Conservation (phyloP, 2,888 invertebrate species). For the Pristionchus exspectatus region DNA sequence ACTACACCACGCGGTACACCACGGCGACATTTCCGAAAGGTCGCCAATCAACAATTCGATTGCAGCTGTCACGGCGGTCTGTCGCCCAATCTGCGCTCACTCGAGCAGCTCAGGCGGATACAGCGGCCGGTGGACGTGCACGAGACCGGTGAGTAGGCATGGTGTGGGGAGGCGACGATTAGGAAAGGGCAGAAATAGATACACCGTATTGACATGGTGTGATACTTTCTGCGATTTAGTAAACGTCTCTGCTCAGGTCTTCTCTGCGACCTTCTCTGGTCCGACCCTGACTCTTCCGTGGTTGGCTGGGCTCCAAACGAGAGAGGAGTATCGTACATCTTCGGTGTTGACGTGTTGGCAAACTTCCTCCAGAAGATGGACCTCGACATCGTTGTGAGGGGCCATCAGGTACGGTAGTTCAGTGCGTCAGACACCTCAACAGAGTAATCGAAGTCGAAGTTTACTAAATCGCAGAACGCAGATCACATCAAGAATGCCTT, state of each 20-base stretch:
- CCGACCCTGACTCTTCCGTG: constrained; percentile 74
- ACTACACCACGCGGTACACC: not conserved
- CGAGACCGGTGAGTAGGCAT: constrained; percentile 67
- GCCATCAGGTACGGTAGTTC: constrained; percentile 70
- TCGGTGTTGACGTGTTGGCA: constrained; percentile 75
- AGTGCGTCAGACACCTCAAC: not conserved
- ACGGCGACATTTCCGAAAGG: not conserved
- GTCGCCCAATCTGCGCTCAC: constrained; percentile 73
- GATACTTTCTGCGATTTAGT: not conserved
- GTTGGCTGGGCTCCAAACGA: constrained; percentile 77
- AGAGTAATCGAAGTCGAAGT: not conserved
- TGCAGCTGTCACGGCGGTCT: constrained; percentile 75
- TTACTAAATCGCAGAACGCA: not conserved
- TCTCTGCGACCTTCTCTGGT: constrained; percentile 76
- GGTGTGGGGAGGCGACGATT: not conserved
- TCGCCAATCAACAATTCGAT: constrained; percentile 53
- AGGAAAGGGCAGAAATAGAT: not conserved
- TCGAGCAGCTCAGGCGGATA: constrained; percentile 76
- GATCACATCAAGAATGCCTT: constrained; percentile 32
- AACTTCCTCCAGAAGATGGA: constrained; percentile 77
- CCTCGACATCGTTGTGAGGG: constrained; percentile 76
- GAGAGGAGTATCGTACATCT: constrained; percentile 75
- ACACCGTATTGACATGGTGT: not conserved
- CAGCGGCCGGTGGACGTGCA: constrained; percentile 76
- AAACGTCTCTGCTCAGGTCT: constrained; percentile 61